Conservation (phyloP, 2,888 invertebrate genomes). For the Melipona beecheii region DNA sequence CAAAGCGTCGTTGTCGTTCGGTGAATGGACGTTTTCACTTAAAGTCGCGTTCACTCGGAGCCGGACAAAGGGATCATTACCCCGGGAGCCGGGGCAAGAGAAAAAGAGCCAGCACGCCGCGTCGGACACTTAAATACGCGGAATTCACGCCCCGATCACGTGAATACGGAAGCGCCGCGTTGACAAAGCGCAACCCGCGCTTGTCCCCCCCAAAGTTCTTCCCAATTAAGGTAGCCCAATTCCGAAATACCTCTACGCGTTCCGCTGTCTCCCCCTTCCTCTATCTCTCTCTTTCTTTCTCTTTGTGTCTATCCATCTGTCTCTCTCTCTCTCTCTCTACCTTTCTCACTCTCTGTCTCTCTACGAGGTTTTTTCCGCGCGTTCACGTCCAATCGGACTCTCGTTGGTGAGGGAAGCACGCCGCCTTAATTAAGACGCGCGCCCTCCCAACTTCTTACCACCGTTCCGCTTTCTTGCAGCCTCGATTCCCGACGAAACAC, state of each 20-base stretch:
- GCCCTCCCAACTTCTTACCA: neutral
- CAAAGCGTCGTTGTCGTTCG: constrained; percentile 78
- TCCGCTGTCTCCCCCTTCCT: neutral
- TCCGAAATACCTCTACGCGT: constrained; percentile 53
- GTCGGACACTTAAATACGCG: constrained; percentile 80
- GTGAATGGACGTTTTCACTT: constrained; percentile 80
- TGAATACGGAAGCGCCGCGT: constrained; percentile 69
- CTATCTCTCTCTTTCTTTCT: neutral
- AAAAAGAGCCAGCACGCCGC: constrained; percentile 75
- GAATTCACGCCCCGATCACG: constrained; percentile 81
- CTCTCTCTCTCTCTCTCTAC: neutral
- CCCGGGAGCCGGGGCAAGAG: constrained; percentile 65
- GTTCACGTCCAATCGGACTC: constrained; percentile 1
- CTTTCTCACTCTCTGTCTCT: neutral
- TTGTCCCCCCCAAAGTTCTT: constrained; percentile 2
- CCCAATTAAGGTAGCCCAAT: constrained; percentile 73
- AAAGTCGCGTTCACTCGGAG: constrained; percentile 74
- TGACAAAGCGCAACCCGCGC: constrained; percentile 41
- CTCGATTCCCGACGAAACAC: neutral
- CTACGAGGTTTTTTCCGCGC: neutral
- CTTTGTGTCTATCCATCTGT: too few species aligned
- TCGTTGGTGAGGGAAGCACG: neutral
- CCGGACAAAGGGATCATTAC: constrained; percentile 82
- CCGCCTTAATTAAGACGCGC: constrained; percentile 50
- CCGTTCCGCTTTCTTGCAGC: neutral